Base-by-base conservation (phyloP, 2,888 invertebrate species). In the Pandemis heparana region DNA sequence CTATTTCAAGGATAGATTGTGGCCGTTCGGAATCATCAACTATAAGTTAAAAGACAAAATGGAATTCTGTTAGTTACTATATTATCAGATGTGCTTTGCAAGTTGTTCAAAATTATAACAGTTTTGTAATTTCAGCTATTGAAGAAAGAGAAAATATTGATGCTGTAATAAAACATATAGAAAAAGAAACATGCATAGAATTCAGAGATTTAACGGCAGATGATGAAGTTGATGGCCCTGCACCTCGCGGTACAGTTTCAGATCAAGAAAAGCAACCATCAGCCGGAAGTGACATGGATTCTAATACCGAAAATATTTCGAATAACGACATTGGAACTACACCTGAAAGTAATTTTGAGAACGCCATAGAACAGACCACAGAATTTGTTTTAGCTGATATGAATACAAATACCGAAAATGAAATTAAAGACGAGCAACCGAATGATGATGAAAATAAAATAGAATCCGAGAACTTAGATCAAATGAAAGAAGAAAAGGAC, bases 141-240 rank as follows among this genome's bases (percentile, higher is more conserved):
- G 94, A 94, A 83, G 94, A 94, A 83, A 85, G 77, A 75, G 89
- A 90, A 78, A 93, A 94, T 61, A 90, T 94, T 6, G 79, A 83
- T 14, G 85, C 91, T 16, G 94, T 93, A 0, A 85, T 94, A 12
- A 77, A 79, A 41, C 93, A 94, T 75, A 89, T 94, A 75, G 87
- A 91, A 83, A 88, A 88, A 71, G 93, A 92, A 76, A 93, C 94
- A 0, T 94, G 94, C 73, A 81, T 94, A 56, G 78, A 85, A 77
- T 94, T 94, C 74, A 79, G 79, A 71, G 85, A 92, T 39, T 63
- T 84, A 18, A 71, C 80, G 14, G 72, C 69, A 12, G 77, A 78
- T 1, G 69, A 78, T 43, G 74, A 78, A n/a, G 71, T 66, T n/a
- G 71, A 74, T 12, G 3, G 12, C 10, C 18, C 56, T 12, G 23